A percentile compares a stretch with the other conserved stretches of the same genome.
Evolutionary conservation across 2,888 invertebrate genomes (phyloP).

Genomic region (Penaeus monodon): DNA sequence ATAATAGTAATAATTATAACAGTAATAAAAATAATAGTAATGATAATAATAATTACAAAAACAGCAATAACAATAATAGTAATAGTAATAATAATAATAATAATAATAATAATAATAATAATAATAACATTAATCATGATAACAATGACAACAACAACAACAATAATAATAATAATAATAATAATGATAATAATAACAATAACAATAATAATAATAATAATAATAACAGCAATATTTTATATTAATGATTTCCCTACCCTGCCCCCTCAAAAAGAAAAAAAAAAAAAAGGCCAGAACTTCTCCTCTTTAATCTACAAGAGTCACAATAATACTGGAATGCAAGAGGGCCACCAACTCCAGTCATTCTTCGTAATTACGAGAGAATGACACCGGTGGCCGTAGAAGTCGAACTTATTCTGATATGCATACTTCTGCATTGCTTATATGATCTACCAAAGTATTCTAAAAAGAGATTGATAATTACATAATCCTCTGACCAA

Average conservation of each 20-base stretch:
- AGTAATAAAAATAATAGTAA: background rate
- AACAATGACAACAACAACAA: background rate
- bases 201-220: slow-evolving; percentile 15
- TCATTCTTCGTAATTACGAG: too few species aligned
- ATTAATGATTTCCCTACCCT: background rate
- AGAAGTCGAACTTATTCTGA: too few species aligned
- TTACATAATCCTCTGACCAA: too few species aligned
- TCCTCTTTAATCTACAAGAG: too few species aligned
- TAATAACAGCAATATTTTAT: background rate
- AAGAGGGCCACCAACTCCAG: too few species aligned
- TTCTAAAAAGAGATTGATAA: too few species aligned
- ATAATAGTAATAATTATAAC: background rate
- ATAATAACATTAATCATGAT: slow-evolving; percentile 8
- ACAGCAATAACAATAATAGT: background rate
- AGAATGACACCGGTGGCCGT: too few species aligned
- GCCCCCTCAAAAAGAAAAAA: too few species aligned
- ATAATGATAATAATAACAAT: slow-evolving; percentile 6
- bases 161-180: slow-evolving; percentile 10
- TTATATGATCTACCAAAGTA: too few species aligned
- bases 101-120: background rate
- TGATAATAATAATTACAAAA: background rate
- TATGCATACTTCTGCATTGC: too few species aligned
- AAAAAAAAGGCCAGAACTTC: too few species aligned
- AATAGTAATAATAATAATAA: background rate
- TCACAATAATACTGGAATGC: too few species aligned